Base-by-base conservation (phyloP, 2,888 invertebrate genomes). In the Pollenia griseotomentosa region DNA sequence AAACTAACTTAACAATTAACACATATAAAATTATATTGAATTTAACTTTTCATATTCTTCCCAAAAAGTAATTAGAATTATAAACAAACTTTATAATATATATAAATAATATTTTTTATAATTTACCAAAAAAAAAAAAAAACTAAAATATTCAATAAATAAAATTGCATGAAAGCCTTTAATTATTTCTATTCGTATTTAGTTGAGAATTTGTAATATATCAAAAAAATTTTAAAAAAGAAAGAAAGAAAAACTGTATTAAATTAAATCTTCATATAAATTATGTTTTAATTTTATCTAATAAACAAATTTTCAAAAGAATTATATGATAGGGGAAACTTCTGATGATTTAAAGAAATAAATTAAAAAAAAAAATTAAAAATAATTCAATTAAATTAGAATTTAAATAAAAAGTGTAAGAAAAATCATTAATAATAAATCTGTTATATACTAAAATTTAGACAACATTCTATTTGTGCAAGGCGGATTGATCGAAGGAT, bases 161-260 rank as follows among this genome's bases (percentile, higher is more conserved):
- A 57, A 84, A 81, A 81, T 81, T 87, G 87, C 87, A 87, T 87
- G 87, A 87, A 87, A 87, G 87, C 75, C 84, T 74, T 68, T 53
- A 42, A 71, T 59, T 63, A 63, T 70, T 68, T 77, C 19, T 16
- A 44, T n/a, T 23, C 9, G 46, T 57, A 33, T 65, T 66, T 2
- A 61, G n/a, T 53, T 40, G 11, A 74, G 11, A 16, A 68, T 61
- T 66, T 68, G 68, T 78, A 78, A 83, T 55, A 63, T 71, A 71
- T 78, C 42, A 12, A n/a, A 10, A 55, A 42, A 23, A 33, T 23
- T 42, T 66, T 44, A 16, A 73, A 55, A 53, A 16, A 11, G 33
- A 33, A 16, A 73, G 46, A 53, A 16, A 11, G 33, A 33, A 33
- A 33, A 4, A 33, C 5, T 33, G 33, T 33, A 33, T 33, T 33